Conservation (phyloP, 1,140 invertebrate species). For the Danaus plexippus region DNA sequence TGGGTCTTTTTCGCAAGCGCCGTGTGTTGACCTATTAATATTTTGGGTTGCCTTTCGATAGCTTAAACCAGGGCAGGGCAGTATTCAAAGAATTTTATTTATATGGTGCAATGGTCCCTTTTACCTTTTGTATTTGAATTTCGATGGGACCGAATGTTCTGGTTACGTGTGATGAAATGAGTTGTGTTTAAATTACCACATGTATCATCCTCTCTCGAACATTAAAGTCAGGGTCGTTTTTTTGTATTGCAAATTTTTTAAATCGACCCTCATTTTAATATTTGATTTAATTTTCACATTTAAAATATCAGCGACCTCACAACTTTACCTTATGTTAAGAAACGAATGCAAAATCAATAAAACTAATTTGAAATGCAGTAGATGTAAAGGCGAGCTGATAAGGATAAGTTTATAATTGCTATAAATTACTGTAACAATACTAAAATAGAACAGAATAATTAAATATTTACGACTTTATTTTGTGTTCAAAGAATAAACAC, state of each 20-base stretch:
- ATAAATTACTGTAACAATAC: constrained; percentile 16
- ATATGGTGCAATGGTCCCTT: constrained; percentile 20
- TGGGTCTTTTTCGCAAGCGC: constrained; percentile 44
- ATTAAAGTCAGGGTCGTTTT: constrained; percentile 22
- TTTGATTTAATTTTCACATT: constrained; percentile 8
- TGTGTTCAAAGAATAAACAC: too few species aligned
- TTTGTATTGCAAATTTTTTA: constrained; percentile 19
- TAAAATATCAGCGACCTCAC: constrained; percentile 6
- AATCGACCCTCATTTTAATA: constrained; percentile 6
- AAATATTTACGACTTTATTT: too few species aligned
- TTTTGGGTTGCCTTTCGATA: constrained; percentile 36
- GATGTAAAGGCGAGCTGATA: constrained; percentile 27
- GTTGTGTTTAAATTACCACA: constrained; percentile 21
- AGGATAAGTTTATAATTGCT: constrained; percentile 39
- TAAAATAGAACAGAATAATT: constrained; percentile 2
- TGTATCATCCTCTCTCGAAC: constrained; percentile 17
- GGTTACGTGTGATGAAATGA: constrained; percentile 13
- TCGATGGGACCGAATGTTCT: too few species aligned
- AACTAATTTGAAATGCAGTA: constrained; percentile 17
- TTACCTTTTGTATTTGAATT: constrained; percentile 19
- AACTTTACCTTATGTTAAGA: constrained; percentile 2
- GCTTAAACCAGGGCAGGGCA: constrained; percentile 30
- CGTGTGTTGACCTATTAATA: constrained; percentile 28
- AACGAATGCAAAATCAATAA: constrained; percentile 6
- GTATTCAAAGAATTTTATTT: constrained; percentile 29